Conservation (phyloP, 2,888 invertebrate species). For the Coleophora deauratella region DNA sequence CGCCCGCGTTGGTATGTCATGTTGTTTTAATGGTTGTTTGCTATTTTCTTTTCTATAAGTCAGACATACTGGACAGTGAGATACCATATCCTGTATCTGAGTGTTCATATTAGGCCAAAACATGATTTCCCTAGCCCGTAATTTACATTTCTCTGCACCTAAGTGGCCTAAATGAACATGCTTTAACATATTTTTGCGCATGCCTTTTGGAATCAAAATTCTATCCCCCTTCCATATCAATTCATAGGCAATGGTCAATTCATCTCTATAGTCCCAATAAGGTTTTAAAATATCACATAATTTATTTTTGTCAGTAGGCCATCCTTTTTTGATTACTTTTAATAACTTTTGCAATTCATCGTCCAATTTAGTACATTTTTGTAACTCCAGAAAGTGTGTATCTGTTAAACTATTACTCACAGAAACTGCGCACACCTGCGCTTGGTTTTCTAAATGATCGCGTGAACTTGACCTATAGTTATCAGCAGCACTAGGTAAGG, state of each 20-base stretch:
- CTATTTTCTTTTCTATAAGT: constrained; percentile 3
- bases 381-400: constrained; percentile 8
- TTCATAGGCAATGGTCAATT: neutral
- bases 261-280: neutral
- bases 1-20: constrained; percentile 10
- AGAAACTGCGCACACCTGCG: constrained; percentile 8
- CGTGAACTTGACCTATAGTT: neutral
- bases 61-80: constrained; percentile 12
- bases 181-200: neutral
- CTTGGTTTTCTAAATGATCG: constrained; percentile 2
- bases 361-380: neutral
- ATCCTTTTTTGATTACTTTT: neutral
- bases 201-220: neutral
- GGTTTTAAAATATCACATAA: no score
- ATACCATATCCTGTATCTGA: constrained; percentile 9
- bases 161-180: neutral
- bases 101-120: constrained; percentile 16
- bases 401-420: constrained; percentile 6
- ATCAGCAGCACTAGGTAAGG: neutral
- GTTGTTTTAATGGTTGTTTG: constrained; percentile 4
- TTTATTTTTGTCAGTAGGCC: neutral
- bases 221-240: neutral
- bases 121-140: constrained; percentile 10
- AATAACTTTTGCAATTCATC: neutral
- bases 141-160: neutral